Percentiles rank a stretch among this genome's conserved stretches.
These are phyloP conservation scores for Heterotis niloticus DNA, from an alignment of 2,113 vertebrate genomes.

Conservation along the genomic window DNA sequence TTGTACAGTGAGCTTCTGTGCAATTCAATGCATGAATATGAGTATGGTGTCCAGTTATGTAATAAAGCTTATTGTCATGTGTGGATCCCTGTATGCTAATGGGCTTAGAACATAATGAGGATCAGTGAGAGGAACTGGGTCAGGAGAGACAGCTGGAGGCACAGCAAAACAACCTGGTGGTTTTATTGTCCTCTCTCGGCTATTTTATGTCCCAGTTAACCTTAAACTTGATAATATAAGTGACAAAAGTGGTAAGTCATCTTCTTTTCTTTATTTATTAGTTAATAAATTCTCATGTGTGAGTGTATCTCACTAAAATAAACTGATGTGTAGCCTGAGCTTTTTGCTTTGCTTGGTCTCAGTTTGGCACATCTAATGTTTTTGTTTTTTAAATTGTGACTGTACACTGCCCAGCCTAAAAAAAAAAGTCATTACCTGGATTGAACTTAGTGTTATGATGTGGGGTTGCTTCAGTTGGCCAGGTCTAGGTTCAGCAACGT, in stretches of 20 bases:
- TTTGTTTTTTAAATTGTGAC: too few species aligned
- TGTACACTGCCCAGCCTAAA: too few species aligned
- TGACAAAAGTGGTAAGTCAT: not conserved
- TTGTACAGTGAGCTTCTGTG: not conserved
- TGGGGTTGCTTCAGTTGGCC: too few species aligned
- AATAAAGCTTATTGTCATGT: conserved; percentile 52
- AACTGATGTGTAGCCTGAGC: not conserved
- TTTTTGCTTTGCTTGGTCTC: too few species aligned
- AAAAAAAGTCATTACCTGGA: too few species aligned
- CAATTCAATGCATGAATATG: not conserved
- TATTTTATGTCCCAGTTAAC: too few species aligned
- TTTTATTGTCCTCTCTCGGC: not conserved
- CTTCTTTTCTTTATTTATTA: not conserved
- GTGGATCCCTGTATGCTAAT: conserved; percentile 48
- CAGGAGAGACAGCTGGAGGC: conserved; percentile 35
- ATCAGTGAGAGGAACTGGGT: conserved; percentile 57
- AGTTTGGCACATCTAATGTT: too few species aligned
- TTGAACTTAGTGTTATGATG: too few species aligned
- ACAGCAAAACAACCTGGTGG: not conserved
- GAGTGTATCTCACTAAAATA: not conserved
- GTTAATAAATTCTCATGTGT: not conserved
- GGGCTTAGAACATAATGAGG: conserved; percentile 68
- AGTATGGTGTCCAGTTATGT: conserved; percentile 31
- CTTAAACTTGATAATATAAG: not conserved
- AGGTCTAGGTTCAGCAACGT: too few species aligned